These are phyloP conservation scores for Volucella inflata DNA, from an alignment of 2,888 invertebrate species.

Conservation along the genomic window DNA sequence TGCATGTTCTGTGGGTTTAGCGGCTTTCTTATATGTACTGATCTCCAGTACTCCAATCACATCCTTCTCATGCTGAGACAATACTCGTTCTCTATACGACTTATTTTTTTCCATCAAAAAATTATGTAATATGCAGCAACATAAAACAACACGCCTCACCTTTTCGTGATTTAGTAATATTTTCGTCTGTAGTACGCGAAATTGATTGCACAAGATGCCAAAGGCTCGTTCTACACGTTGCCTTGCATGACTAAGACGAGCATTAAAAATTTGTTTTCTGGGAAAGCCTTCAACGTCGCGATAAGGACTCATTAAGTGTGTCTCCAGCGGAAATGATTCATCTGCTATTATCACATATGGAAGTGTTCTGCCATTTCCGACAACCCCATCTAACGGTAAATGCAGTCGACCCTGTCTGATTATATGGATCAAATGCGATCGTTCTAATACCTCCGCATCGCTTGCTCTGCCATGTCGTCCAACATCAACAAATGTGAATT, in stretches of 20 bases:
- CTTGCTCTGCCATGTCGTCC: not conserved
- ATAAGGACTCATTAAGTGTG: constrained; percentile 56
- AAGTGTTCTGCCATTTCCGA: constrained; percentile 21
- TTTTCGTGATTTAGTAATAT: constrained; percentile 26
- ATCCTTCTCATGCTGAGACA: constrained; percentile 7
- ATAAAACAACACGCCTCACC: constrained; percentile 10
- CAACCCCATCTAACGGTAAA: constrained; percentile 6
- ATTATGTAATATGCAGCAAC: constrained; percentile 41
- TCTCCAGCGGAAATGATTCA: constrained; percentile 51
- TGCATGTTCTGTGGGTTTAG: not conserved
- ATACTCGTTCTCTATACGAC: constrained; percentile 4
- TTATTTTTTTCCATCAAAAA: constrained; percentile 33
- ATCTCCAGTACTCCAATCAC: not conserved
- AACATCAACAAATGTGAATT: constrained; percentile 13
- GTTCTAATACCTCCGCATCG: constrained; percentile 8
- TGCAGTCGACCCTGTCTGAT: not conserved
- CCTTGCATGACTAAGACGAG: constrained; percentile 35
- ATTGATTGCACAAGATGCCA: constrained; percentile 29
- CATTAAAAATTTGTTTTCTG: constrained; percentile 9
- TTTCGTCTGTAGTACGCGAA: constrained; percentile 23
- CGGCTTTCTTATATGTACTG: constrained; percentile 79
- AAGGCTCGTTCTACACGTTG: constrained; percentile 37
- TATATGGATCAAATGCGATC: not conserved
- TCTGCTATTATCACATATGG: constrained; percentile 62
- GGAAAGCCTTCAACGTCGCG: not conserved